A percentile compares a stretch with the other conserved stretches of the same genome.
Evolutionary conservation across 2,888 invertebrate species (phyloP).

Genomic region (Xylota sylvarum): DNA sequence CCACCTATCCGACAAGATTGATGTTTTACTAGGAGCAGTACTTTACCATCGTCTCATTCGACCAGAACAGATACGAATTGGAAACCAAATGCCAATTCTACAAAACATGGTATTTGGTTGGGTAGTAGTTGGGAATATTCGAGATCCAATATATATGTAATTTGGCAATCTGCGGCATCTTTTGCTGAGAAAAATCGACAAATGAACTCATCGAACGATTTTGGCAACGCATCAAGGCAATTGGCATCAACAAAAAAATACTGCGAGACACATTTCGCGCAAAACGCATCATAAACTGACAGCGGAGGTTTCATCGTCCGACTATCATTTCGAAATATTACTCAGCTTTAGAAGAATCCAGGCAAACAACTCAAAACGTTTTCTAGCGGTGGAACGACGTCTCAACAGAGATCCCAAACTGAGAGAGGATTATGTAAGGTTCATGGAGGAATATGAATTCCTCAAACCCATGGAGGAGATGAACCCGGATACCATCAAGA

Average conservation of each 20-base stretch:
- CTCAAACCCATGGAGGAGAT: conserved; percentile 3
- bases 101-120: conserved; percentile 24
- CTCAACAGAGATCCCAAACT: too few relatives aligned
- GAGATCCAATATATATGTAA: background rate
- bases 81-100: too few relatives aligned
- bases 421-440: background rate
- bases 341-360: too few relatives aligned
- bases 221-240: background rate
- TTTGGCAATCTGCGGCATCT: too few relatives aligned
- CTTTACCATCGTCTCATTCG: too few relatives aligned
- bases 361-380: too few relatives aligned
- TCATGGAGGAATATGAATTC: too few relatives aligned
- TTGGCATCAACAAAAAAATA: conserved; percentile 1
- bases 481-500: background rate
- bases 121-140: conserved; percentile 23
- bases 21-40: too few relatives aligned
- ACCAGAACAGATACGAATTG: too few relatives aligned
- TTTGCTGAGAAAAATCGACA: too few relatives aligned
- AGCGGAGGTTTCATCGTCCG: background rate
- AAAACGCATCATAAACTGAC: background rate
- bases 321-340: background rate
- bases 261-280: conserved; percentile 16
- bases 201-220: too few relatives aligned
- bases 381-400: too few relatives aligned
- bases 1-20: conserved; percentile 13